phyloP scores from a whole-genome alignment of 2,888 invertebrate genomes.

The Pterostichus madidus region DNA sequence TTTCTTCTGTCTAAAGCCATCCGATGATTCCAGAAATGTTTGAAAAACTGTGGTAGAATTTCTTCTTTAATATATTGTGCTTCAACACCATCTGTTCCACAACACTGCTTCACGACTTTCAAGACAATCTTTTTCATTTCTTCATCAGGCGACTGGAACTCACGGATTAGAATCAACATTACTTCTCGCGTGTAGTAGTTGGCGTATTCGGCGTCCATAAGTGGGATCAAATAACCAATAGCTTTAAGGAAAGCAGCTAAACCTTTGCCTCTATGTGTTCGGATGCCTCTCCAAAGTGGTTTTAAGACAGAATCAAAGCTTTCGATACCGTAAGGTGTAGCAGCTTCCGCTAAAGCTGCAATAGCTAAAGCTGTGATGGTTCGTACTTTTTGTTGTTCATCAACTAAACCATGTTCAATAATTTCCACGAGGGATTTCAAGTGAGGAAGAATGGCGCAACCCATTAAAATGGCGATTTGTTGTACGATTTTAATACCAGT shows the following conservation, averaged over 20 bases:
- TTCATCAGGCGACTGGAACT: slow-evolving; percentile 99
- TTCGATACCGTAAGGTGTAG: slow-evolving; percentile 99
- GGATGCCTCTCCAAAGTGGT: slow-evolving; percentile 99
- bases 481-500: slow-evolving; percentile 99
- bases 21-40: slow-evolving; percentile 99
- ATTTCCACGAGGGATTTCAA: slow-evolving; percentile 98
- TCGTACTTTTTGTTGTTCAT: slow-evolving; percentile 99
- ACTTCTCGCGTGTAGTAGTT: slow-evolving; percentile 99
- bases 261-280: slow-evolving; percentile 94
- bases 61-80: slow-evolving; percentile 99
- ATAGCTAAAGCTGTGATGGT: slow-evolving; percentile 99
- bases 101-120: slow-evolving; percentile 99
- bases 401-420: slow-evolving; percentile 98
- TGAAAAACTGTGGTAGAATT: slow-evolving; percentile 98
- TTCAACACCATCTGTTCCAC: slow-evolving; percentile 99
- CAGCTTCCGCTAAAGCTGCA: slow-evolving; percentile 98
- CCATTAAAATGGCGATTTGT: slow-evolving; percentile 99
- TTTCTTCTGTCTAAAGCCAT: slow-evolving; percentile 99
- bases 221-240: slow-evolving; percentile 98
- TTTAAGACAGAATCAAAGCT: slow-evolving; percentile 99
- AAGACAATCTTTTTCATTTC: slow-evolving; percentile 99
- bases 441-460: slow-evolving; percentile 99
- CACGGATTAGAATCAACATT: slow-evolving; percentile 98
- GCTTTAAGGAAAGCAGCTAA: slow-evolving; percentile 99
- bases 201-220: slow-evolving; percentile 99